phyloP scores from a whole-genome alignment of 2,888 invertebrate genomes.

The Priapulus caudatus region DNA sequence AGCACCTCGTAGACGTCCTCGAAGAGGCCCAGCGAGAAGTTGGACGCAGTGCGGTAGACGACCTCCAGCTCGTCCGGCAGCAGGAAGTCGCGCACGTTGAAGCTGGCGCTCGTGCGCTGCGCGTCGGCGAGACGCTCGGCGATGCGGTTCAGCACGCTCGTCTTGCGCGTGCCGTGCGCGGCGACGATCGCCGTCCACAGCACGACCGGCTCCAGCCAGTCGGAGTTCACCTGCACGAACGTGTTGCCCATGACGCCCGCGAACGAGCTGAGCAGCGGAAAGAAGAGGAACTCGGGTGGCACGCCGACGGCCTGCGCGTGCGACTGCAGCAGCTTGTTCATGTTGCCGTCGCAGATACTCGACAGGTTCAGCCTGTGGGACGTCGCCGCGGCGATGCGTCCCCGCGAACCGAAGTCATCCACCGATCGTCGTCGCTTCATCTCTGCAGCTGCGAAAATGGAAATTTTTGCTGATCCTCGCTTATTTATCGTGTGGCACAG shows the following conservation, averaged over 20 bases:
- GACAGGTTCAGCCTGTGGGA: conserved; percentile 3
- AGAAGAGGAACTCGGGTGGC: background rate
- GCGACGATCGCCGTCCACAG: background rate
- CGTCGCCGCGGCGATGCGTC: background rate
- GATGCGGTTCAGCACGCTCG: background rate
- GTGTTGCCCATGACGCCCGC: background rate
- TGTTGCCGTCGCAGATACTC: background rate
- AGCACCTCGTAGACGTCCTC: background rate
- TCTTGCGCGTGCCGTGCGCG: background rate
- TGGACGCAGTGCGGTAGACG: background rate
- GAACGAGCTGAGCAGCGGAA: background rate
- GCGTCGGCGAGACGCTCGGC: background rate
- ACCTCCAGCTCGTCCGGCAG: background rate
- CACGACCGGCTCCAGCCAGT: background rate
- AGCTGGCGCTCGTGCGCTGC: background rate
- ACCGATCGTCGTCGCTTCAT: no score
- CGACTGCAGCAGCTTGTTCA: background rate
- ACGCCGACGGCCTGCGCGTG: conserved; percentile 3
- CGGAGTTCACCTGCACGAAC: background rate
- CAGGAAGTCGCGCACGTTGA: background rate
- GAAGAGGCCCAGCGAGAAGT: background rate
- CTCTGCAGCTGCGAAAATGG: no score
- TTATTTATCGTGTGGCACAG: no score
- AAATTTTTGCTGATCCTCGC: no score
- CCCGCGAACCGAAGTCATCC: no score